Conservation (phyloP, 2,888 invertebrate species). For the Candidula unifasciata region DNA sequence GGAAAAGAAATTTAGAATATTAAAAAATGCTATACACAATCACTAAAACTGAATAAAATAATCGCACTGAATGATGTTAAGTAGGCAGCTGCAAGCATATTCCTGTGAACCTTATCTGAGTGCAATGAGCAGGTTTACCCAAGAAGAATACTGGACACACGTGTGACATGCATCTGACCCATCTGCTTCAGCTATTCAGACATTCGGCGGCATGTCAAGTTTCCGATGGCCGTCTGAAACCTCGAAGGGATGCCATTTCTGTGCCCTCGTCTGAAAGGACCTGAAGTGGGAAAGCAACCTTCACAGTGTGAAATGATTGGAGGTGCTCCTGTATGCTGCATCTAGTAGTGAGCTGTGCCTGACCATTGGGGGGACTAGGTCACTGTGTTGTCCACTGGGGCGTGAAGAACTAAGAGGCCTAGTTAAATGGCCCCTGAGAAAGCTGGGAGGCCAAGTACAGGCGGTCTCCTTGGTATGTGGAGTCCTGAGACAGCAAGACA, state of each 20-base stretch:
- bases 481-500: slow-evolving; percentile 94
- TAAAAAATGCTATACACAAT: no score
- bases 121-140: neutral
- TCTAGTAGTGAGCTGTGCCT: slow-evolving; percentile 45
- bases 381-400: slow-evolving; percentile 43
- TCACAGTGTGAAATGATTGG: slow-evolving; percentile 10
- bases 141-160: neutral
- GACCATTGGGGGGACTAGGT: slow-evolving; percentile 44
- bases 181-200: slow-evolving; percentile 28
- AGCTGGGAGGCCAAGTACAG: slow-evolving; percentile 77
- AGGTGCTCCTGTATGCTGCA: slow-evolving; percentile 43
- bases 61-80: neutral
- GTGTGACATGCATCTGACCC: slow-evolving; percentile 13
- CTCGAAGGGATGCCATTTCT: slow-evolving; percentile 9
- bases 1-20: no score
- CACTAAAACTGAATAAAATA: no score
- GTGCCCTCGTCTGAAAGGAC: slow-evolving; percentile 36
- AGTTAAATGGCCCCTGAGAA: slow-evolving; percentile 78
- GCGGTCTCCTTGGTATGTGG: slow-evolving; percentile 86
- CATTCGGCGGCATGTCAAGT: slow-evolving; percentile 34
- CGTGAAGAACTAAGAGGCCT: slow-evolving; percentile 53
- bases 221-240: slow-evolving; percentile 33
- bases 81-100: slow-evolving; percentile 12
- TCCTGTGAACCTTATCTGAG: neutral
- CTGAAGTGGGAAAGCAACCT: slow-evolving; percentile 26